Evolutionary conservation across 2,888 invertebrate genomes (phyloP).

Genomic region (Platycheirus albimanus): DNA sequence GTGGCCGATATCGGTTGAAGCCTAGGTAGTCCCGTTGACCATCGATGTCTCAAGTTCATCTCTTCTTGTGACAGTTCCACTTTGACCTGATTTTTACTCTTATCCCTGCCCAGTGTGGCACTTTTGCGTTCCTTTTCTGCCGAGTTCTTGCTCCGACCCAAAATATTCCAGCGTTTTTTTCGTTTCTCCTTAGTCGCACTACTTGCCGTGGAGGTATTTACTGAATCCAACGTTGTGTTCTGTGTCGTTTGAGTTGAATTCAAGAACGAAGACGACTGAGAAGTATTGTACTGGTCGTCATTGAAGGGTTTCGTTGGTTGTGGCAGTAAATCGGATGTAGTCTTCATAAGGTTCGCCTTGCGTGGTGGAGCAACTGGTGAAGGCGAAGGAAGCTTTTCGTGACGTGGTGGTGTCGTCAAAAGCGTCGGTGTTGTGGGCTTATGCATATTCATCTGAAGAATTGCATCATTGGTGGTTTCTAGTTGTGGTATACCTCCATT

Average conservation of each 20-base stretch:
- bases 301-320: slow-evolving; percentile 73
- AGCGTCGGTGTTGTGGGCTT: slow-evolving; percentile 77
- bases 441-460: slow-evolving; percentile 56
- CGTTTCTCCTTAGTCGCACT: slow-evolving; percentile 85
- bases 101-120: slow-evolving; percentile 88
- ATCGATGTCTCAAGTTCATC: slow-evolving; percentile 85
- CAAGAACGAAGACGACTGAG: slow-evolving; percentile 77
- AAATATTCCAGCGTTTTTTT: slow-evolving; percentile 87
- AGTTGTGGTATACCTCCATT: slow-evolving; percentile 52
- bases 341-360: slow-evolving; percentile 78
- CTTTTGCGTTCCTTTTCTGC: slow-evolving; percentile 84
- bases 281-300: slow-evolving; percentile 78
- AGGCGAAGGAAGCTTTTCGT: slow-evolving; percentile 74
- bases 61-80: slow-evolving; percentile 81
- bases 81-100: slow-evolving; percentile 83
- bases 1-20: slow-evolving; percentile 89
- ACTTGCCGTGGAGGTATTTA: slow-evolving; percentile 80
- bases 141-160: slow-evolving; percentile 86
- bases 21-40: slow-evolving; percentile 89
- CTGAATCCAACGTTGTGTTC: slow-evolving; percentile 80
- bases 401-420: slow-evolving; percentile 79
- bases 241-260: slow-evolving; percentile 80
- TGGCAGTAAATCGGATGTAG: slow-evolving; percentile 76
- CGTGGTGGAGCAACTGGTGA: slow-evolving; percentile 79
- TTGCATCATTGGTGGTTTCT: slow-evolving; percentile 58